Percentiles rank a stretch among this genome's conserved stretches.
Evolutionary conservation across 2,888 invertebrate species (phyloP).

Genomic region (Trachelus stipa): DNA sequence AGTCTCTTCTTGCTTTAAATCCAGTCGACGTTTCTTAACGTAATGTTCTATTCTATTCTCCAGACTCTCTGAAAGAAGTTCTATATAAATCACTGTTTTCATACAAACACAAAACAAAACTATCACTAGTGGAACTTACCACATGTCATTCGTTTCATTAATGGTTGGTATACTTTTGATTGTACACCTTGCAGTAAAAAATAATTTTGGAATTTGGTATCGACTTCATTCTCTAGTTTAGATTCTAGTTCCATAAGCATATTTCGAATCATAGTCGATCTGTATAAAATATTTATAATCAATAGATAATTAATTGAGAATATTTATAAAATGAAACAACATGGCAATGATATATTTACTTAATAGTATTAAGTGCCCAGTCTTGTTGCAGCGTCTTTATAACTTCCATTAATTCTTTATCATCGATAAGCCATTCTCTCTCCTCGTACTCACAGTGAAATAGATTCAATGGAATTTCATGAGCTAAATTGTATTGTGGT

Average conservation of each 20-base stretch:
- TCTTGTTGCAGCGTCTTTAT: slow-evolving; percentile 77
- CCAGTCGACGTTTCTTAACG: slow-evolving; percentile 72
- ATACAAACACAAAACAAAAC: slow-evolving; percentile 24
- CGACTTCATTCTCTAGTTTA: slow-evolving; percentile 36
- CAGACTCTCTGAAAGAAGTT: slow-evolving; percentile 77
- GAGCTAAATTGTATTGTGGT: slow-evolving; percentile 91
- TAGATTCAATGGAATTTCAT: slow-evolving; percentile 86
- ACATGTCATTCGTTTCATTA: slow-evolving; percentile 81
- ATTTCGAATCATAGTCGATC: slow-evolving; percentile 70
- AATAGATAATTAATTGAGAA: slow-evolving; percentile 2
- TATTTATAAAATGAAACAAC: slow-evolving; percentile 10
- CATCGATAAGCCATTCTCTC: slow-evolving; percentile 72
- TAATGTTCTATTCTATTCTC: slow-evolving; percentile 84
- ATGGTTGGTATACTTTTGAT: slow-evolving; percentile 77
- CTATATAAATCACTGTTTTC: slow-evolving; percentile 11
- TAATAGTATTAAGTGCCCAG: slow-evolving; percentile 80
- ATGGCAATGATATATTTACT: slow-evolving; percentile 69
- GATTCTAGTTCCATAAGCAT: slow-evolving; percentile 70
- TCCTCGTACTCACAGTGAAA: slow-evolving; percentile 79
- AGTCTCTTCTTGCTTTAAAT: too few species aligned
- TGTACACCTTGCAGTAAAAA: slow-evolving; percentile 77
- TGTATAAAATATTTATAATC: slow-evolving; percentile 44
- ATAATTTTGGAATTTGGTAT: slow-evolving; percentile 69
- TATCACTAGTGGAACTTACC: slow-evolving; percentile 71
- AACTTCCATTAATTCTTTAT: slow-evolving; percentile 71